Evolutionary conservation across 2,888 invertebrate genomes (phyloP), one percentile per base, ranked within the genome.

Genomic region (Syritta pipiens): DNA sequence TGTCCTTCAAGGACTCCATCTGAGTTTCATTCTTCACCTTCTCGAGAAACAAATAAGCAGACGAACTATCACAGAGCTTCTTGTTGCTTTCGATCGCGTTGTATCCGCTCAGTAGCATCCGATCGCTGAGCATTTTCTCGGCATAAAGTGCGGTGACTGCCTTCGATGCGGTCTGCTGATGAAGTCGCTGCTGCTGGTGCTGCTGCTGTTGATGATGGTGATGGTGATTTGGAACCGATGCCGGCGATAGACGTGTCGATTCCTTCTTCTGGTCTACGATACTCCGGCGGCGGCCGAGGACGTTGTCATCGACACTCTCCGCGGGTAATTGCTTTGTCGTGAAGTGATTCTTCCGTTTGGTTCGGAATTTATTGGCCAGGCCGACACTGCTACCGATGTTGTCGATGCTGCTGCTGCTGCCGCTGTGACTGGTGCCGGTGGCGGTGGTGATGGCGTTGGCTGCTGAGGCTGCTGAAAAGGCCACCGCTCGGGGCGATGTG

Each of bases 61-160:
- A 81, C 49, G 81, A 81, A 51, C 83, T 85, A 76, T 88, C 86
- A 82, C 87, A 88, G 83, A 85, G 83, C 79, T 85, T 85, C 79
- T 86, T 87, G 69, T 82, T 84, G 81, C 84, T 86, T 59, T 88
- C 86, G 74, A 86, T 85, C 79, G 84, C 83, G 63, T 84, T 87
- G 82, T 85, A 87, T 81, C 83, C 84, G 84, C 86, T 87, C 69
- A 88, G 83, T 62, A 88, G 81, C 81, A 88, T 87, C 24, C 86
- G 87, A 85, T 89, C 89, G 81, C 88, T 88, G 74, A 89, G 86
- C 89, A 89, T 89, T 82, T 86, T 89, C 60, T 84, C 84, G 57
- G 77, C 65, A 76, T 65, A 71, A 32, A 72, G 59, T 57, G 53
- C 55, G 26, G 65, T 75, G 37, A 49, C 42, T 35, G 40, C 35